Percentiles rank a stretch among this genome's conserved stretches.
Conservation (phyloP, 2,888 invertebrate species). For the Sphinx pinastri region DNA sequence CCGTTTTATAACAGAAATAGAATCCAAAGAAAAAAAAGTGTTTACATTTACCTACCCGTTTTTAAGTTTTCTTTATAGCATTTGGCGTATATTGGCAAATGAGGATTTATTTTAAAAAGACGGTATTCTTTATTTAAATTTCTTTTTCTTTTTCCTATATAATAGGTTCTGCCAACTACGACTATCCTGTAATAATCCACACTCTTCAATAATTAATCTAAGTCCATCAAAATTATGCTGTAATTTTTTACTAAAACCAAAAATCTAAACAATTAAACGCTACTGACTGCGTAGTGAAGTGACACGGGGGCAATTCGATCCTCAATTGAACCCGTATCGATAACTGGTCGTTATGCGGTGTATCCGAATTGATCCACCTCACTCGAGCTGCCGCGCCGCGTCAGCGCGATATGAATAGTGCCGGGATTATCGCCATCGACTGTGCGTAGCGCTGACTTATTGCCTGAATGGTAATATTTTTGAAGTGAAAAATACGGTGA, state of each 20-base stretch:
- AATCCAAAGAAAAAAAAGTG: too few species aligned
- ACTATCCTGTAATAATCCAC: too few species aligned
- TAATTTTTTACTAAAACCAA: slow-evolving; percentile 8
- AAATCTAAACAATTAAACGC: not conserved
- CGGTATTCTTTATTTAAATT: too few species aligned
- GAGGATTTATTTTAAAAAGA: too few species aligned
- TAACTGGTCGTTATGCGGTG: slow-evolving; percentile 62
- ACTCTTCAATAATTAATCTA: too few species aligned
- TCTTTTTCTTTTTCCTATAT: too few species aligned
- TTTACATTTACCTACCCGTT: too few species aligned
- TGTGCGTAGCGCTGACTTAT: not conserved
- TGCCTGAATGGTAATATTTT: not conserved
- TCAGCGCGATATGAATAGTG: slow-evolving; percentile 4
- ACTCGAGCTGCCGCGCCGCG: not conserved
- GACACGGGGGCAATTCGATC: slow-evolving; percentile 14
- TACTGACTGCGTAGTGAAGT: slow-evolving; percentile 16
- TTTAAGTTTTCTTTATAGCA: too few species aligned
- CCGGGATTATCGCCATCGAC: slow-evolving; percentile 3
- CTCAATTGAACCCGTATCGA: slow-evolving; percentile 71
- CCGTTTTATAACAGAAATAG: too few species aligned
- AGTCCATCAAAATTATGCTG: not conserved
- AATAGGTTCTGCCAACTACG: too few species aligned
- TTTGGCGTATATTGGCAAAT: too few species aligned
- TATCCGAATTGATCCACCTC: slow-evolving; percentile 45
- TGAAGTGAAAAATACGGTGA: not conserved